A percentile compares a stretch with the other conserved stretches of the same genome.
These are phyloP conservation scores for Volucella inflata DNA, from an alignment of 2,888 invertebrate species.

Conservation along the genomic window DNA sequence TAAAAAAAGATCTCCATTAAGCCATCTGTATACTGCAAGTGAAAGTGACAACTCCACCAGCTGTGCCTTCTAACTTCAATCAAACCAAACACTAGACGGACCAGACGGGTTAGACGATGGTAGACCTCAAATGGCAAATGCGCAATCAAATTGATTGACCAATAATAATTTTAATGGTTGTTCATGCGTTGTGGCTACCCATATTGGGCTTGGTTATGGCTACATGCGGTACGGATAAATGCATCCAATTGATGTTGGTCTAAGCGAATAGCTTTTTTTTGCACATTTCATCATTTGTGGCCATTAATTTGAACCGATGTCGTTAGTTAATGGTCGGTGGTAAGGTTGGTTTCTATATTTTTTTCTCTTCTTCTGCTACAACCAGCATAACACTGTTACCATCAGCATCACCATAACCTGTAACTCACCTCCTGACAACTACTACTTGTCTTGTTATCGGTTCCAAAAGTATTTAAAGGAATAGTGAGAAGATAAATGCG, in stretches of 20 bases:
- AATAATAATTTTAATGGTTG: constrained; percentile 59
- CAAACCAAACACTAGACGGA: constrained; percentile 9
- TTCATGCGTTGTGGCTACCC: constrained; percentile 53
- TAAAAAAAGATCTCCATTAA: constrained; percentile 37
- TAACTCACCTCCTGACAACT: background rate
- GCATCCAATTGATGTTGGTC: constrained; percentile 61
- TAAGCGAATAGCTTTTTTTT: constrained; percentile 20
- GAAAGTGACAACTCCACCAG: constrained; percentile 56
- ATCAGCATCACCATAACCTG: background rate
- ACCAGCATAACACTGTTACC: background rate
- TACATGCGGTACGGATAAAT: constrained; percentile 3
- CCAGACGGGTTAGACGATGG: too few species aligned
- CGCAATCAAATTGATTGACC: constrained; percentile 65
- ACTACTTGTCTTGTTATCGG: constrained; percentile 5
- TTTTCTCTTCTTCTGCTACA: constrained; percentile 2
- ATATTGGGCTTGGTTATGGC: constrained; percentile 16
- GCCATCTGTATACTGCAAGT: constrained; percentile 42
- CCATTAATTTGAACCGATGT: constrained; percentile 46
- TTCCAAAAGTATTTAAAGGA: constrained; percentile 45
- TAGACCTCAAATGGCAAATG: background rate
- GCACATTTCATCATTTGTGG: constrained; percentile 55
- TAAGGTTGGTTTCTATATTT: background rate
- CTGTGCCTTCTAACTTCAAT: constrained; percentile 21
- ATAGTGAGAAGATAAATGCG: constrained; percentile 44
- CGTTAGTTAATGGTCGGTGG: constrained; percentile 38